These are phyloP conservation scores for Xestia rhomboidea DNA, from an alignment of 2,888 invertebrate species.

Conservation along the genomic window DNA sequence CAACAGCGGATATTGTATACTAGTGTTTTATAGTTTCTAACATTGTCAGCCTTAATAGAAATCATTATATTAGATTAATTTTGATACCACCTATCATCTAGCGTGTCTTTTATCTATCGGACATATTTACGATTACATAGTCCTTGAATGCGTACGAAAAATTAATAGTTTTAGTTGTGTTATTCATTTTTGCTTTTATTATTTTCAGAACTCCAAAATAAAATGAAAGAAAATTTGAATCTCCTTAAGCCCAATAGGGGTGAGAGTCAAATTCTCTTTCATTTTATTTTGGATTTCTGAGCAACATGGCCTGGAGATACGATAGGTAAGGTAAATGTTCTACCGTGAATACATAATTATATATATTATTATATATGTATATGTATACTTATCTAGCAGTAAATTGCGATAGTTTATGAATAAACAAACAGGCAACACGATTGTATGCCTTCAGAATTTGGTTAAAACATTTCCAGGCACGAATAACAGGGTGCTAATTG, in stretches of 20 bases:
- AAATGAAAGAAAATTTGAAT: too few relatives aligned
- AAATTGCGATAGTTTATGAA: slow-evolving; percentile 19
- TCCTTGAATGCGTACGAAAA: slow-evolving; percentile 51
- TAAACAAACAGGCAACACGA: slow-evolving; percentile 9
- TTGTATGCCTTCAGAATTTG: slow-evolving; percentile 26
- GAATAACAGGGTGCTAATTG: slow-evolving; percentile 1
- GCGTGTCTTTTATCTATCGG: slow-evolving; percentile 63
- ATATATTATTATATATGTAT: background rate
- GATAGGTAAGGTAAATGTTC: background rate
- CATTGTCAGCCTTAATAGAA: slow-evolving; percentile 51
- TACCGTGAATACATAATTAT: background rate
- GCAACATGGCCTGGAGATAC: background rate
- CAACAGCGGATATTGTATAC: slow-evolving; percentile 62
- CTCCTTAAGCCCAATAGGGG: background rate
- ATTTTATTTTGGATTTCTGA: background rate
- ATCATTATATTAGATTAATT: slow-evolving; percentile 66
- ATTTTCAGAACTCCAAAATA: too few relatives aligned
- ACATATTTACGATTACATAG: slow-evolving; percentile 56
- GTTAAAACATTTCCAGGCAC: slow-evolving; percentile 17
- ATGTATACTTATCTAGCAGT: background rate
- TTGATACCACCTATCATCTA: slow-evolving; percentile 64
- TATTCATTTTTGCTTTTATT: background rate
- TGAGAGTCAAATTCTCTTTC: background rate
- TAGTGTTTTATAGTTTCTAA: too few relatives aligned
- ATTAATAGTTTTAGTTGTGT: slow-evolving; percentile 31